Percentiles rank a stretch among this genome's conserved stretches.
Evolutionary conservation across 2,888 invertebrate genomes (phyloP).

Genomic region (Homarus gammarus): DNA sequence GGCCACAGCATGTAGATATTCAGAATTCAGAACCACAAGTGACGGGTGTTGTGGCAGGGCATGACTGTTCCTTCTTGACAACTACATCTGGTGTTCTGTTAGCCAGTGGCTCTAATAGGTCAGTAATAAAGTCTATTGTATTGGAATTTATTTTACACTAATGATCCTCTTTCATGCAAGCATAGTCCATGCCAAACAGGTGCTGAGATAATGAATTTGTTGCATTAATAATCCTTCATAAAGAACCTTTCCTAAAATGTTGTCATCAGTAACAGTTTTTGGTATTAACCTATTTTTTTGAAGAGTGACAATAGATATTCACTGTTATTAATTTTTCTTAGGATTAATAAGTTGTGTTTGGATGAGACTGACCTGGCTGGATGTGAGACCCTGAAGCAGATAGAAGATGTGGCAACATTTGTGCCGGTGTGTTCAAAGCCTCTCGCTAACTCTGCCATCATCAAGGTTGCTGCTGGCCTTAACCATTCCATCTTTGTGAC

Average conservation of each 20-base stretch:
- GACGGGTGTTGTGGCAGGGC: slow-evolving; percentile 27
- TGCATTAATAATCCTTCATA: too few relatives aligned
- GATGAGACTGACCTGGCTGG: slow-evolving; percentile 55
- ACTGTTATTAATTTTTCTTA: background rate
- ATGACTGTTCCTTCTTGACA: slow-evolving; percentile 38
- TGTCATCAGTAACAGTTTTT: too few relatives aligned
- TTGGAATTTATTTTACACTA: background rate
- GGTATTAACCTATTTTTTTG: too few relatives aligned
- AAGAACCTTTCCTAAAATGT: too few relatives aligned
- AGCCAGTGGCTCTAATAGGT: slow-evolving; percentile 56
- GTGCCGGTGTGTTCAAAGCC: slow-evolving; percentile 42
- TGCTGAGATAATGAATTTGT: background rate
- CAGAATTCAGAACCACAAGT: slow-evolving; percentile 3
- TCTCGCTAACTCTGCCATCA: slow-evolving; percentile 2
- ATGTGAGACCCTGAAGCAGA: slow-evolving; percentile 45
- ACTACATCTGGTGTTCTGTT: slow-evolving; percentile 37
- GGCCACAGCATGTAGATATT: slow-evolving; percentile 33
- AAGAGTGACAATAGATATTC: too few relatives aligned
- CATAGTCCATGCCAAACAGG: background rate
- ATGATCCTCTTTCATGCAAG: background rate
- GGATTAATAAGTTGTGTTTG: slow-evolving; percentile 47
- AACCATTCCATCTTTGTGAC: slow-evolving; percentile 49
- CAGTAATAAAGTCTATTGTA: too few relatives aligned
- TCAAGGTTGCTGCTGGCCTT: slow-evolving; percentile 9
- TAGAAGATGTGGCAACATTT: slow-evolving; percentile 54